phyloP scores from a whole-genome alignment of 1,140 invertebrate genomes.

The Hesperophylax magnus region DNA sequence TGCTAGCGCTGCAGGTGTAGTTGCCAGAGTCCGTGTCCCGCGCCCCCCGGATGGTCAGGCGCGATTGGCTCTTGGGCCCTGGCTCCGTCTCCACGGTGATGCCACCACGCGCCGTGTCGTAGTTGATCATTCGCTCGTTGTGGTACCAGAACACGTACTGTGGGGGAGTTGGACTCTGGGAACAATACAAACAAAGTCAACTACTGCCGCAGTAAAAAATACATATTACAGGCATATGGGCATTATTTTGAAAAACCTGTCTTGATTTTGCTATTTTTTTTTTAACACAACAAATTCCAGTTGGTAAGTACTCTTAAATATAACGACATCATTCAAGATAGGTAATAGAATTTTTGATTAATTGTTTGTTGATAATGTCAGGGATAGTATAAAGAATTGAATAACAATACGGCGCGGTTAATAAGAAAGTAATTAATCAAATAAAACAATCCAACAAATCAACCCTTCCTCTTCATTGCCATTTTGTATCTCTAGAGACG shows the following conservation, averaged over 20 bases:
- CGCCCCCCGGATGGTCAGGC: slow-evolving; percentile 86
- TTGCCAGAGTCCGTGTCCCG: slow-evolving; percentile 90
- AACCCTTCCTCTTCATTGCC: not conserved
- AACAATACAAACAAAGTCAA: not conserved
- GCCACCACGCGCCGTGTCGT: slow-evolving; percentile 86
- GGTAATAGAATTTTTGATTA: too few species aligned
- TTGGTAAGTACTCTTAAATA: too few species aligned
- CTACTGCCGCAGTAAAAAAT: too few species aligned
- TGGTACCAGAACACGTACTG: slow-evolving; percentile 95
- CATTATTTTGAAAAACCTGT: too few species aligned
- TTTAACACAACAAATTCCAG: too few species aligned
- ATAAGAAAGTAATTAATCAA: not conserved
- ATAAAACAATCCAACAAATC: not conserved
- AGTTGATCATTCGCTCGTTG: slow-evolving; percentile 94
- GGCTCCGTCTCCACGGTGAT: slow-evolving; percentile 90
- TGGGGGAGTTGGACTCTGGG: slow-evolving; percentile 87
- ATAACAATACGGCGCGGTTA: too few species aligned
- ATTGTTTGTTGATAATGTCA: too few species aligned
- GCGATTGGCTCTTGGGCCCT: slow-evolving; percentile 85
- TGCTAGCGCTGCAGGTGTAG: slow-evolving; percentile 91
- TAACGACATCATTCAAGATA: too few species aligned
- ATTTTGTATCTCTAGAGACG: slow-evolving; percentile 4
- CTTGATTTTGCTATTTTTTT: too few species aligned
- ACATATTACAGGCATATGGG: too few species aligned
- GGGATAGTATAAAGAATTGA: too few species aligned